phyloP scores from a whole-genome alignment of 2,888 invertebrate species.

The Parnassius smintheus region DNA sequence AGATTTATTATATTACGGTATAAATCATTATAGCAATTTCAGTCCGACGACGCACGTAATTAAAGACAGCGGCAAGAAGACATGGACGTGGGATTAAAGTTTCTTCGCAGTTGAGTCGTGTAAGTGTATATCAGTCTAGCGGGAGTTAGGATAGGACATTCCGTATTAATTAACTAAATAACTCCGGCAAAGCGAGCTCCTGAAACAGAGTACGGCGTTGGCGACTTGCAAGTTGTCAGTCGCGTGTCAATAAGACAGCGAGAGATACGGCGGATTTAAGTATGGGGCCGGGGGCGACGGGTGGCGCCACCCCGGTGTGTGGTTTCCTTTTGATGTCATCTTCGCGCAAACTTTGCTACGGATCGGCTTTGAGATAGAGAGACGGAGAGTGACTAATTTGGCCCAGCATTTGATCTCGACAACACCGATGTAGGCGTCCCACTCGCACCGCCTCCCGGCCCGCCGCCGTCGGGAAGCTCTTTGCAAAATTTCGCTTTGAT shows the following conservation, averaged over 20 bases:
- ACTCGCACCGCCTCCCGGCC: slow-evolving; percentile 66
- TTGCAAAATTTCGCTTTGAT: slow-evolving; percentile 81
- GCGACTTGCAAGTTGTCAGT: slow-evolving; percentile 76
- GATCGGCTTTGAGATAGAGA: slow-evolving; percentile 82
- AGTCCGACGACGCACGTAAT: slow-evolving; percentile 59
- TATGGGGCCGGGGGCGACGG: slow-evolving; percentile 65
- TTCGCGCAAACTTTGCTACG: slow-evolving; percentile 82
- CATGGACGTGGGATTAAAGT: slow-evolving; percentile 60
- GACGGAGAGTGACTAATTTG: slow-evolving; percentile 82
- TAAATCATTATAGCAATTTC: slow-evolving; percentile 17
- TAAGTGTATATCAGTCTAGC: slow-evolving; percentile 64
- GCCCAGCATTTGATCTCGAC: slow-evolving; percentile 81
- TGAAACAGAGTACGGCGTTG: slow-evolving; percentile 62
- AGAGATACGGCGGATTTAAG: slow-evolving; percentile 75
- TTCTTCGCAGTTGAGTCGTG: slow-evolving; percentile 60
- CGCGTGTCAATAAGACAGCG: slow-evolving; percentile 80
- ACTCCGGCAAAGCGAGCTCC: slow-evolving; percentile 70
- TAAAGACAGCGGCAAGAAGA: slow-evolving; percentile 52
- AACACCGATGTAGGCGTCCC: slow-evolving; percentile 70
- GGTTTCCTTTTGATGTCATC: slow-evolving; percentile 82
- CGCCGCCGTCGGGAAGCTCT: slow-evolving; percentile 76
- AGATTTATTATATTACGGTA: slow-evolving; percentile 2
- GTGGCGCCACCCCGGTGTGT: slow-evolving; percentile 76
- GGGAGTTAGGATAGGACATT: slow-evolving; percentile 76
- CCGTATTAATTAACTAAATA: slow-evolving; percentile 81